A percentile compares a stretch with the other conserved stretches of the same genome.
Conservation (phyloP, 2,888 invertebrate species). For the Nowickia ferox region DNA sequence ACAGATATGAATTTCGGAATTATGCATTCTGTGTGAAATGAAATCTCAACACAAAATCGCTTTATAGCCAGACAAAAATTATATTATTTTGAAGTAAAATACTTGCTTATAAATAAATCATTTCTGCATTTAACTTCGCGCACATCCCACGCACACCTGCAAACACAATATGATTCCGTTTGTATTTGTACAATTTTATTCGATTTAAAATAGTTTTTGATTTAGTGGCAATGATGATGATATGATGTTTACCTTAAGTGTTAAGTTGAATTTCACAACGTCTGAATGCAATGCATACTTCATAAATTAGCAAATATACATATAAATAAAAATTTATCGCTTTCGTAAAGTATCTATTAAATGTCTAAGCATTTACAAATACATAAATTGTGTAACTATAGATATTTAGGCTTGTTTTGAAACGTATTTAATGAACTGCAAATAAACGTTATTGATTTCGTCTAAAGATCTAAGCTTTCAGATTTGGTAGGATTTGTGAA, state of each 20-base stretch:
- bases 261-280: conserved; percentile 7
- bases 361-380: neutral
- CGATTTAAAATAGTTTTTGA: conserved; percentile 30
- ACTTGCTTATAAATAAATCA: no score
- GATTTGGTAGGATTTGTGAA: neutral
- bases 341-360: conserved; percentile 10
- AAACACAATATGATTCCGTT: conserved; percentile 13
- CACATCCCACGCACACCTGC: neutral
- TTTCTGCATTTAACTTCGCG: neutral
- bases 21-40: no score
- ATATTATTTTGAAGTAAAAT: neutral
- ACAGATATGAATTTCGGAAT: no score
- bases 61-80: no score
- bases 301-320: neutral
- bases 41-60: no score
- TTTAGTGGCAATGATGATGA: conserved; percentile 48
- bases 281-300: neutral
- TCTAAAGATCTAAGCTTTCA: neutral
- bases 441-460: neutral
- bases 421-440: neutral
- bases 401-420: neutral
- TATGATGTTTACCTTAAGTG: conserved; percentile 50
- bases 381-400: neutral
- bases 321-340: conserved; percentile 9
- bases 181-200: conserved; percentile 36